phyloP scores from a whole-genome alignment of 2,797 vertebrate genomes.

The Acanthurus lineatus region DNA sequence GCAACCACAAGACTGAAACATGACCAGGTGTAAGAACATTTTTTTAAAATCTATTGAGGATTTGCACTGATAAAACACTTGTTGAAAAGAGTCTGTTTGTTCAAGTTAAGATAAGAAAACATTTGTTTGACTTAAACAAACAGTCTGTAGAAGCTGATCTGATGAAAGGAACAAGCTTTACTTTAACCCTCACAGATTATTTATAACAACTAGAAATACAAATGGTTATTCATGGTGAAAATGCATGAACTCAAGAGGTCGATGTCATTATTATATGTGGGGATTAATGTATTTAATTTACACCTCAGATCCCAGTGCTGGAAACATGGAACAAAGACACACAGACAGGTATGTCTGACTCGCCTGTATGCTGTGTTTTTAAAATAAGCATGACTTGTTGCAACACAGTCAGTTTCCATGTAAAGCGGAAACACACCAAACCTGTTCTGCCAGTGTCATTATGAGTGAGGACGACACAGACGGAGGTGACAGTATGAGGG shows the following conservation, averaged over 20 bases:
- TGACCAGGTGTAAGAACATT: neutral
- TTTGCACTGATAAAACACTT: neutral
- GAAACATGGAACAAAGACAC: neutral
- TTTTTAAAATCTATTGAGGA: neutral
- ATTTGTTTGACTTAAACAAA: neutral
- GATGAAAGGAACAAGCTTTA: neutral
- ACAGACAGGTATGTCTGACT: neutral
- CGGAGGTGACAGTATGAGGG: neutral
- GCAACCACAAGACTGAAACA: neutral
- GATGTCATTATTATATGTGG: too few species aligned
- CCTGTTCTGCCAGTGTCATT: conserved; percentile 40
- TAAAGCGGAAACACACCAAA: conserved; percentile 47
- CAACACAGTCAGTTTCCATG: neutral
- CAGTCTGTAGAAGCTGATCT: neutral
- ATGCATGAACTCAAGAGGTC: too few species aligned
- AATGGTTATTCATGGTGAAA: too few species aligned
- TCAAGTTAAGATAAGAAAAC: too few species aligned
- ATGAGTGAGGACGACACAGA: neutral
- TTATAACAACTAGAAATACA: neutral
- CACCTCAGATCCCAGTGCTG: neutral
- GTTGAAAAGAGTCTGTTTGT: neutral
- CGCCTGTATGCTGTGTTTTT: neutral
- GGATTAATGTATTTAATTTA: neutral
- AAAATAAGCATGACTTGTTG: conserved; percentile 19
- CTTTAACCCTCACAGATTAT: neutral